Percentiles rank a stretch among this genome's conserved stretches.
phyloP scores from a whole-genome alignment of 2,888 invertebrate species.

The Lumbricus terrestris region DNA sequence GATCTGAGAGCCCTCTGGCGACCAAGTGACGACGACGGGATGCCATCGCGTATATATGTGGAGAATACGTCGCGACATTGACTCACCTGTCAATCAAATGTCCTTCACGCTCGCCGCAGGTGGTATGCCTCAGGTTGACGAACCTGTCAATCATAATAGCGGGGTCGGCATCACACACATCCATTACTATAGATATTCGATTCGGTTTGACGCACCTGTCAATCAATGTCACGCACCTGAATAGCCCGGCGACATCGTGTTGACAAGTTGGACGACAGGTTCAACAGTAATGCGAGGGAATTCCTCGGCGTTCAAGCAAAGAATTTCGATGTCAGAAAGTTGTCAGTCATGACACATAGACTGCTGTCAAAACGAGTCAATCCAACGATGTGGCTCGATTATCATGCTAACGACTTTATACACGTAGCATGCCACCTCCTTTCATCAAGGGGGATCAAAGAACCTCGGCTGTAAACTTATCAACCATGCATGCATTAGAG shows the following conservation, averaged over 20 bases:
- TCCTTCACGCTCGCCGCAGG: conserved; percentile 3
- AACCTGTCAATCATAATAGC: background rate
- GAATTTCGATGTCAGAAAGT: background rate
- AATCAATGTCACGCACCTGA: background rate
- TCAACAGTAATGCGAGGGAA: background rate
- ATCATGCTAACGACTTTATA: background rate
- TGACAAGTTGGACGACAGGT: background rate
- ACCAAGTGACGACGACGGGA: background rate
- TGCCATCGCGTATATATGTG: background rate
- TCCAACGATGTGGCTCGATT: background rate
- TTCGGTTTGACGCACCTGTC: background rate
- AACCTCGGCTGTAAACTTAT: background rate
- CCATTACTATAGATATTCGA: background rate
- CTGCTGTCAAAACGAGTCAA: background rate
- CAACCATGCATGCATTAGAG: background rate
- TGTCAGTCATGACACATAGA: background rate
- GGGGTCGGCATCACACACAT: background rate
- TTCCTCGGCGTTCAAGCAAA: background rate
- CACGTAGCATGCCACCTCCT: background rate
- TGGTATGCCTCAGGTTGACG: background rate
- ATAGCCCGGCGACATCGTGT: background rate
- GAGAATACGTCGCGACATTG: background rate
- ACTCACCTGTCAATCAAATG: background rate
- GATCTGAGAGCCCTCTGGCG: background rate
- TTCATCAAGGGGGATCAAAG: background rate